phyloP scores from a whole-genome alignment of 2,888 invertebrate genomes.

The Zonitis immaculata region DNA sequence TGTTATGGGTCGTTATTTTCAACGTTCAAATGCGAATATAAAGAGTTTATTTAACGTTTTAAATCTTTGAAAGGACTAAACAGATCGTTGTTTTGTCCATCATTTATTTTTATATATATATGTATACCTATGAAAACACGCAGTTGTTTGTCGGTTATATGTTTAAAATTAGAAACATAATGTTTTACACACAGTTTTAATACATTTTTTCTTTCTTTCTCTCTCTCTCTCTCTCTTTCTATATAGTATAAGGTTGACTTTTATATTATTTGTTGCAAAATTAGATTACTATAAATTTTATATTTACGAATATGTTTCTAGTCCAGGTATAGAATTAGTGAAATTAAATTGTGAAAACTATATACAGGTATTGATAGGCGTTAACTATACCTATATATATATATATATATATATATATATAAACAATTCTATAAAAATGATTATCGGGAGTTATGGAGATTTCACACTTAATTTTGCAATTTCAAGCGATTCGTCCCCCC shows the following conservation, averaged over 20 bases:
- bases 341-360: slow-evolving; percentile 26
- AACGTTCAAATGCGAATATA: not conserved
- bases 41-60: not conserved
- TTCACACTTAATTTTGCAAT: too few species aligned
- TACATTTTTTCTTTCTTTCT: too few species aligned
- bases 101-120: not conserved
- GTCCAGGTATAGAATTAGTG: slow-evolving; percentile 11
- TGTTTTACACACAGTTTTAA: slow-evolving; percentile 35
- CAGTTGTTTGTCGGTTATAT: slow-evolving; percentile 34
- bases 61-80: not conserved
- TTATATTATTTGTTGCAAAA: slow-evolving; percentile 25
- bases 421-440: too few species aligned
- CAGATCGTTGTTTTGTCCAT: too few species aligned
- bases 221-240: too few species aligned
- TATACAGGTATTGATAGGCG: slow-evolving; percentile 39
- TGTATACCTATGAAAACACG: slow-evolving; percentile 27
- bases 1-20: not conserved
- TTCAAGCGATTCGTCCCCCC: not conserved
- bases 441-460: too few species aligned
- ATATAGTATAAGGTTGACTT: too few species aligned
- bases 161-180: slow-evolving; percentile 35
- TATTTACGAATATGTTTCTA: too few species aligned
- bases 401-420: too few species aligned
- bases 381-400: too few species aligned
- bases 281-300: too few species aligned